Conservation (phyloP, 2,797 vertebrate species). For the Melanogrammus aeglefinus region DNA sequence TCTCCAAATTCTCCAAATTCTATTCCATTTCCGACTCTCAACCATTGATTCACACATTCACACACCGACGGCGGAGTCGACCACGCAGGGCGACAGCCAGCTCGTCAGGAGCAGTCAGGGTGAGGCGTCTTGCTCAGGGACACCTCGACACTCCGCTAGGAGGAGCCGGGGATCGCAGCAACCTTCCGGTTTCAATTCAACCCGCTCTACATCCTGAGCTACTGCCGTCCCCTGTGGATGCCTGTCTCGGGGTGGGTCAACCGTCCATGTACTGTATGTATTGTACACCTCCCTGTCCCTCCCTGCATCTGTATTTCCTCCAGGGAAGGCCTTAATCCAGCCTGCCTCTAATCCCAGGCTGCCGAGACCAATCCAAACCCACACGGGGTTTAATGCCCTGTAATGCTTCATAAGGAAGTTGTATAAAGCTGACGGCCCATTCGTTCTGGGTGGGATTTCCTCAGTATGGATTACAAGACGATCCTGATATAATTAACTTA, state of each 20-base stretch:
- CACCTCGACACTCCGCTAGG: too few species aligned
- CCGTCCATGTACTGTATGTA: constrained; percentile 28
- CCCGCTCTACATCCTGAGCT: too few species aligned
- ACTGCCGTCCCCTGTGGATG: too few species aligned
- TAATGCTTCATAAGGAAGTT: constrained; percentile 78
- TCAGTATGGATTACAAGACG: constrained; percentile 71
- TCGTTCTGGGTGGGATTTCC: constrained; percentile 77
- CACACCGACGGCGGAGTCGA: too few species aligned
- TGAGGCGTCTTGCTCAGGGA: too few species aligned
- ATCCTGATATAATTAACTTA: constrained; percentile 81
- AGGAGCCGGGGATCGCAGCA: too few species aligned
- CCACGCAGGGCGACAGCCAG: too few species aligned
- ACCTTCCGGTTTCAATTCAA: too few species aligned
- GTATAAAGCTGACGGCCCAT: constrained; percentile 78
- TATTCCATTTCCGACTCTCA: too few species aligned
- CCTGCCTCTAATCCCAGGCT: constrained; percentile 80
- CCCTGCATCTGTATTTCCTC: constrained; percentile 50
- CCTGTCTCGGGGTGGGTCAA: background rate
- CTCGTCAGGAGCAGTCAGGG: too few species aligned
- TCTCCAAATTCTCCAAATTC: too few species aligned
- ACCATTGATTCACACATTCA: too few species aligned
- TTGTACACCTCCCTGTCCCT: constrained; percentile 44
- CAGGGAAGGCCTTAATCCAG: constrained; percentile 79
- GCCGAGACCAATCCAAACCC: constrained; percentile 75
- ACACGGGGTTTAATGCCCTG: constrained; percentile 74